These are phyloP conservation scores for Halichoerus grypus DNA, from an alignment of 2,113 vertebrate genomes.

Conservation along the genomic window DNA sequence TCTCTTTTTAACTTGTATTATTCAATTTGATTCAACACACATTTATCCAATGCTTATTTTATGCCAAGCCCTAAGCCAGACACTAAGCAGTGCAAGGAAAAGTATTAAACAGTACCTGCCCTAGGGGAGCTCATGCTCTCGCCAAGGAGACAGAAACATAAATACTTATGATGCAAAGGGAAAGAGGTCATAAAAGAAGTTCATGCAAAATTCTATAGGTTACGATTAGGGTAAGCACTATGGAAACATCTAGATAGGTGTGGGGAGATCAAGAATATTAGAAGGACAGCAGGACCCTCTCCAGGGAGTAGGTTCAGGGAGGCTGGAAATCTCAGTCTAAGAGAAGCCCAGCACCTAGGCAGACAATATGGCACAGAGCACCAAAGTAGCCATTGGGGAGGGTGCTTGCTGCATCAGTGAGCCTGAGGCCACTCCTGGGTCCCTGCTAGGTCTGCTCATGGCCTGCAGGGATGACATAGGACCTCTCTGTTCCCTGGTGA, in stretches of 20 bases:
- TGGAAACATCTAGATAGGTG: not conserved
- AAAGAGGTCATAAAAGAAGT: not conserved
- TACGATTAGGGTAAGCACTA: not conserved
- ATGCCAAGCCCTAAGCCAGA: constrained; percentile 30
- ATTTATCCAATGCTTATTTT: constrained; percentile 44
- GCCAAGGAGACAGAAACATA: not conserved
- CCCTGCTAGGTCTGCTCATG: not conserved
- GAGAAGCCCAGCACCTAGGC: not conserved
- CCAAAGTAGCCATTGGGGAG: accelerated
- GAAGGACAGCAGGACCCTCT: not conserved
- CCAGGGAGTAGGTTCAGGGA: not conserved
- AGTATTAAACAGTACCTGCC: not conserved
- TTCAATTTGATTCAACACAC: constrained; percentile 31
- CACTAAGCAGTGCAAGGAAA: not conserved
- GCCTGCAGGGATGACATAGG: not conserved
- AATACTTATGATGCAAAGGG: not conserved
- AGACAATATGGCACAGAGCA: not conserved
- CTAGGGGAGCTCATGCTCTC: not conserved
- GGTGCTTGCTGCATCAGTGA: not conserved
- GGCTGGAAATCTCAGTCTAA: not conserved
- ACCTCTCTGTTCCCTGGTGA: not conserved
- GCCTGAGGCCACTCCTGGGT: not conserved
- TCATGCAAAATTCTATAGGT: not conserved
- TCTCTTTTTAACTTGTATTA: constrained; percentile 51
- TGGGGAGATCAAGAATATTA: not conserved